Percentiles rank a stretch among this genome's conserved stretches.
Conservation (phyloP, 2,888 invertebrate genomes). For the Sylvicola fuscatus region DNA sequence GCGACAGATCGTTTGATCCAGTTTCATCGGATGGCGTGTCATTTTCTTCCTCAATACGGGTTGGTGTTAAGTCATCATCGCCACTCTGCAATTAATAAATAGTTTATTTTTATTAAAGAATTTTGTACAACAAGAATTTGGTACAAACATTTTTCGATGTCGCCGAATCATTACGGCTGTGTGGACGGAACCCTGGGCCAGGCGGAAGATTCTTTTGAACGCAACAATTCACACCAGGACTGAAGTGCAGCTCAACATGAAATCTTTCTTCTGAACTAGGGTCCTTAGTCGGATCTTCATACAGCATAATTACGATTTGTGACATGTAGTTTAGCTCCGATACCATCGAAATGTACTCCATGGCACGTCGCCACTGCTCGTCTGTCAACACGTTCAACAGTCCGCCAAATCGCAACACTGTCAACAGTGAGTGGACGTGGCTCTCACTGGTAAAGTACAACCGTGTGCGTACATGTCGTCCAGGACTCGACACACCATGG, state of each 20-base stretch:
- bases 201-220: conserved; percentile 86
- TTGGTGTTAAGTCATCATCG: conserved; percentile 39
- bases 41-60: conserved; percentile 55
- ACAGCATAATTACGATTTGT: conserved; percentile 95
- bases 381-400: conserved; percentile 72
- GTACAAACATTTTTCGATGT: conserved; percentile 30
- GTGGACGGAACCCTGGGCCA: conserved; percentile 82
- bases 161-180: conserved; percentile 66
- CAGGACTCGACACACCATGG: conserved; percentile 94
- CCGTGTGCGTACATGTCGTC: conserved; percentile 93
- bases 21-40: conserved; percentile 25
- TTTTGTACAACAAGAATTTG: conserved; percentile 5
- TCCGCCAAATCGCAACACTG: conserved; percentile 84
- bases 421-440: conserved; percentile 94
- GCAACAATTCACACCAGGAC: conserved; percentile 93
- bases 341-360: conserved; percentile 96
- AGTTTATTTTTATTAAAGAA: conserved; percentile 8
- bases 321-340: conserved; percentile 99
- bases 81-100: conserved; percentile 33
- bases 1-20: conserved; percentile 6
- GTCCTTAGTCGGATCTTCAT: conserved; percentile 96
- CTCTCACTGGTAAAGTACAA: conserved; percentile 99
- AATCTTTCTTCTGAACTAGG: conserved; percentile 81
- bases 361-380: conserved; percentile 95
- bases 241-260: conserved; percentile 97